Evolutionary conservation across 2,888 invertebrate species (phyloP), one percentile per base, ranked within the genome.

Genomic region (Embidobia sp.): DNA sequence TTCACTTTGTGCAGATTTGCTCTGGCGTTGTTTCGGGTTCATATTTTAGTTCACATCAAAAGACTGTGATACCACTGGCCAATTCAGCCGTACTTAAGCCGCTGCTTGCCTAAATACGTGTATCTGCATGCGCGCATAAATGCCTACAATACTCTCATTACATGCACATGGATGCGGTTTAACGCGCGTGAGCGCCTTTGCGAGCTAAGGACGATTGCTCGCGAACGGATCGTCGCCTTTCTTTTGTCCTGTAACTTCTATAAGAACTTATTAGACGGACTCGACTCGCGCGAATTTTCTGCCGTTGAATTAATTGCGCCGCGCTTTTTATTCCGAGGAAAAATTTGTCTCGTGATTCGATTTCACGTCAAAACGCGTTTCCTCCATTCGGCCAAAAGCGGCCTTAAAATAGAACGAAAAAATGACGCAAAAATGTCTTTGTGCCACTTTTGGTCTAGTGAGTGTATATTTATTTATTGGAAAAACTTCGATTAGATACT

Each of bases 41-140:
- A 86, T 85, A 88, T 88, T 88, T 88, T 88, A 88, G 88, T 87
- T 87, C 81, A 88, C 86, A 88, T 88, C 88, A 88, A 88, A 88
- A 87, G 88, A 88, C 85, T 85, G 69, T 61, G 77, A 72, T 63
- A 59, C 74, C 77, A 49, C 83, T 82, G 81, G 85, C 83, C 88
- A 87, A 88, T 88, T 85, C 87, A 86, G 82, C 87, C 87, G 88
- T 88, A 85, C 78, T 83, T 85, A 85, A 87, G 82, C 63, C 59
- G 59, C 64, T 6, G 63, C 53, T 75, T 57, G 64, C 63, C 73
- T 70, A 76, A 63, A 78, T 75, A 76, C 75, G 72, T 69, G 73
- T 79, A 46, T 70, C 57, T 61, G 61, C 77, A 66, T 74, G 66
- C 66, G 76, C 78, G 64, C 76, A 64, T 69, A 76, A 75, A 69